These are phyloP conservation scores for Exephanes ischioxanthus DNA, from an alignment of 2,888 invertebrate genomes.

Conservation along the genomic window DNA sequence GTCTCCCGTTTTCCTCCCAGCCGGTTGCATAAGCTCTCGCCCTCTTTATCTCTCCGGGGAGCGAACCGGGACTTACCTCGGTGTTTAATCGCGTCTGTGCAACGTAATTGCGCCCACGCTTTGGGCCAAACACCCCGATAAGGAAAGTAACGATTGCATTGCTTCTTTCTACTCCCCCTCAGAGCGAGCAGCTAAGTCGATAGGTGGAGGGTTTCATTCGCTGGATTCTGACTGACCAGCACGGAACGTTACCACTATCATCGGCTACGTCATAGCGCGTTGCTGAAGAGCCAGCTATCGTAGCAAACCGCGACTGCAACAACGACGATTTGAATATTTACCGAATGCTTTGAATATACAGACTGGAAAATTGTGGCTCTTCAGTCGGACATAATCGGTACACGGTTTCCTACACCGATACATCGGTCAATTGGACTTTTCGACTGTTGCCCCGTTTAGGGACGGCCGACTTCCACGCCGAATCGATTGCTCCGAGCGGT, in stretches of 20 bases:
- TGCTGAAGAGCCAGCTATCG: conserved; percentile 1
- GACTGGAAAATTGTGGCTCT: conserved; percentile 22
- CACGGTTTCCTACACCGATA: conserved; percentile 8
- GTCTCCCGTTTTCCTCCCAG: conserved; percentile 18
- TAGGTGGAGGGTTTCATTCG: neutral
- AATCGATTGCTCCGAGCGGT: conserved; percentile 30
- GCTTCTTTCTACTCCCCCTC: neutral
- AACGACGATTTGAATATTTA: conserved; percentile 31
- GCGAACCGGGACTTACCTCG: neutral
- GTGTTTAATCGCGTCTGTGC: conserved; percentile 14
- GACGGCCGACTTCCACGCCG: conserved; percentile 27
- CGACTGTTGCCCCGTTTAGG: conserved; percentile 39
- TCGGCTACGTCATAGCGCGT: neutral
- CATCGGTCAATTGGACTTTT: conserved; percentile 50
- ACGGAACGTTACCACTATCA: conserved; percentile 12
- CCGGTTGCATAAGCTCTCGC: conserved; percentile 12
- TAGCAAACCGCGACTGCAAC: neutral
- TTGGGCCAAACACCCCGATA: neutral
- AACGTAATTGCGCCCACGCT: neutral
- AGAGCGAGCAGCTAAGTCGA: neutral
- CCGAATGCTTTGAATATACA: neutral
- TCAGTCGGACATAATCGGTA: conserved; percentile 18
- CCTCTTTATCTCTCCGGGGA: conserved; percentile 1
- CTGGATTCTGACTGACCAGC: conserved; percentile 31
- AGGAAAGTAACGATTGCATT: neutral